Evolutionary conservation across 1,140 invertebrate species (phyloP).

Genomic region (Danaus melanippus): DNA sequence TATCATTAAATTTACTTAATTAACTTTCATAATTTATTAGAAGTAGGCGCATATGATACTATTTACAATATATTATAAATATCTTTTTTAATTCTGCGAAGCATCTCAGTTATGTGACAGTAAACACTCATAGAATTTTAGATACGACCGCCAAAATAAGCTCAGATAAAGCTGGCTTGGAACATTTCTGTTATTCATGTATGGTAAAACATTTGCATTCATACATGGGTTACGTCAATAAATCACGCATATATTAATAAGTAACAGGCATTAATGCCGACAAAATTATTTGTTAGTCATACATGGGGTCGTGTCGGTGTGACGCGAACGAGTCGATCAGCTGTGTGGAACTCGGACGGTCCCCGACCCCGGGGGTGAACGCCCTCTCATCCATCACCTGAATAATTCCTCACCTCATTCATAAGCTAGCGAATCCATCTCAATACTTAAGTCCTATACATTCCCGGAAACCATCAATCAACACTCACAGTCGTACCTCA

Average conservation of each 20-base stretch:
- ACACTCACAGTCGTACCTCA: slow-evolving; percentile 22
- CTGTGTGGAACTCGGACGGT: slow-evolving; percentile 59
- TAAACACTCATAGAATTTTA: too few relatives aligned
- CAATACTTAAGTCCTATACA: slow-evolving; percentile 49
- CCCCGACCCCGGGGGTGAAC: slow-evolving; percentile 51
- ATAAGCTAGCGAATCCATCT: slow-evolving; percentile 53
- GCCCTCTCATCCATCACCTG: slow-evolving; percentile 47
- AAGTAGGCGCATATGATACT: too few relatives aligned
- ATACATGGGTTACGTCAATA: slow-evolving; percentile 22
- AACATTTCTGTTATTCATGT: too few relatives aligned
- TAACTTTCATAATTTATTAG: too few relatives aligned
- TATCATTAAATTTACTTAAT: too few relatives aligned
- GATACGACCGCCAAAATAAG: too few relatives aligned
- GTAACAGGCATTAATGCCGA: slow-evolving; percentile 34
- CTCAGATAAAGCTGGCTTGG: too few relatives aligned
- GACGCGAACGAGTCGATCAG: slow-evolving; percentile 41
- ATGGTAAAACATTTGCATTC: slow-evolving; percentile 1
- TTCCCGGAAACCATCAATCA: slow-evolving; percentile 56
- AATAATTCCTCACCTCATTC: slow-evolving; percentile 60
- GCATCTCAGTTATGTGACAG: too few relatives aligned
- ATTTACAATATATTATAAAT: too few relatives aligned
- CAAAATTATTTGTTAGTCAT: slow-evolving; percentile 43
- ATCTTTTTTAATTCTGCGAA: too few relatives aligned
- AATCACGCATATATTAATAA: slow-evolving; percentile 35
- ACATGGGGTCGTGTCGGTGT: slow-evolving; percentile 18